Conservation (phyloP, 2,797 vertebrate species). For the Peromyscus eremicus region DNA sequence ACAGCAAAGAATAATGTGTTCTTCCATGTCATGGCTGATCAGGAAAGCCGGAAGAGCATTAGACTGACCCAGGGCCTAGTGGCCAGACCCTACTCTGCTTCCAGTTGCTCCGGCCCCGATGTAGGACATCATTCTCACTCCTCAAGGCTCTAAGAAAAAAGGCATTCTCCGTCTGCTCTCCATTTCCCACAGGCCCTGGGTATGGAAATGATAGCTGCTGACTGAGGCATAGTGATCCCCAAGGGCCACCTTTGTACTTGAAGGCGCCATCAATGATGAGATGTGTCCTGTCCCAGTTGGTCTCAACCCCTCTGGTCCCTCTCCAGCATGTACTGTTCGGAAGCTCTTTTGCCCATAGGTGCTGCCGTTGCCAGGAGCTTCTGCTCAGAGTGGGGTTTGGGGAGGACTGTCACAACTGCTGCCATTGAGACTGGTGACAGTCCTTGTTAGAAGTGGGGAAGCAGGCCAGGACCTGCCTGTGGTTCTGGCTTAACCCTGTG, state of each 20-base stretch:
- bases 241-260: background rate
- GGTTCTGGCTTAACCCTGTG: background rate
- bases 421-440: background rate
- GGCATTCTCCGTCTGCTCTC: background rate
- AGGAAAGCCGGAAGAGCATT: no score
- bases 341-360: background rate
- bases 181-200: no score
- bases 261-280: background rate
- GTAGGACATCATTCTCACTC: background rate
- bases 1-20: background rate
- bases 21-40: background rate
- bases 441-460: background rate
- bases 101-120: background rate
- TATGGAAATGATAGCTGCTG: background rate
- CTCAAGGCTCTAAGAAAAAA: background rate
- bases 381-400: background rate
- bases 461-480: background rate
- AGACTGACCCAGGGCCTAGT: background rate
- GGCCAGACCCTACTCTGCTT: background rate
- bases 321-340: fast-evolving
- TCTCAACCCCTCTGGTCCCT: background rate
- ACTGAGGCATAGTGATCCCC: background rate
- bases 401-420: background rate
- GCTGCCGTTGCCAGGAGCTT: background rate
- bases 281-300: no score